A percentile compares a stretch with the other conserved stretches of the same genome.
phyloP scores from a whole-genome alignment of 2,888 invertebrate species.

The Lochmaea crataegi region DNA sequence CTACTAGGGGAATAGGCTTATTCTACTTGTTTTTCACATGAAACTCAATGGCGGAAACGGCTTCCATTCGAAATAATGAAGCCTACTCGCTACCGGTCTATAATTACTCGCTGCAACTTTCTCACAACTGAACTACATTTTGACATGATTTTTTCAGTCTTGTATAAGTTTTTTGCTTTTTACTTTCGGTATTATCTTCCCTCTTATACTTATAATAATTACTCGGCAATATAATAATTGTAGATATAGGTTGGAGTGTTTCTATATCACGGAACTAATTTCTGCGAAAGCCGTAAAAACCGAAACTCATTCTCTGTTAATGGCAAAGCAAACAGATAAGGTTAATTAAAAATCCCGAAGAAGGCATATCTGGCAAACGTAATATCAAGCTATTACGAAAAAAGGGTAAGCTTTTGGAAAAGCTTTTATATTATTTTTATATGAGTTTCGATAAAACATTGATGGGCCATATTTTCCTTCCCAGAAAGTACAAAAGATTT shows the following conservation, averaged over 20 bases:
- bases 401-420: background rate
- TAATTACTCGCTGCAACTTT: too few relatives aligned
- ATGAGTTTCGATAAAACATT: background rate
- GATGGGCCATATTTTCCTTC: background rate
- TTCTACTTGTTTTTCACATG: too few relatives aligned
- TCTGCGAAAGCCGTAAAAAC: background rate
- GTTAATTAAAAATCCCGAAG: constrained; percentile 13
- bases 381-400: background rate
- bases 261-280: background rate
- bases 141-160: too few relatives aligned
- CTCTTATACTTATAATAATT: background rate
- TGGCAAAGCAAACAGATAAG: constrained; percentile 12
- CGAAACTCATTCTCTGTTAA: background rate
- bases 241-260: background rate
- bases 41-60: too few relatives aligned
- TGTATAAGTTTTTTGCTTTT: background rate
- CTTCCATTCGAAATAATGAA: too few relatives aligned
- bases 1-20: too few relatives aligned
- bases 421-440: background rate
- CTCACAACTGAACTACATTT: too few relatives aligned
- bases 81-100: too few relatives aligned
- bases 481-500: background rate
- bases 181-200: background rate
- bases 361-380: background rate
- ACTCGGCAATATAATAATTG: background rate